Percentiles rank a stretch among this genome's conserved stretches.
phyloP scores from a whole-genome alignment of 2,888 invertebrate genomes.

The Pocota personata region DNA sequence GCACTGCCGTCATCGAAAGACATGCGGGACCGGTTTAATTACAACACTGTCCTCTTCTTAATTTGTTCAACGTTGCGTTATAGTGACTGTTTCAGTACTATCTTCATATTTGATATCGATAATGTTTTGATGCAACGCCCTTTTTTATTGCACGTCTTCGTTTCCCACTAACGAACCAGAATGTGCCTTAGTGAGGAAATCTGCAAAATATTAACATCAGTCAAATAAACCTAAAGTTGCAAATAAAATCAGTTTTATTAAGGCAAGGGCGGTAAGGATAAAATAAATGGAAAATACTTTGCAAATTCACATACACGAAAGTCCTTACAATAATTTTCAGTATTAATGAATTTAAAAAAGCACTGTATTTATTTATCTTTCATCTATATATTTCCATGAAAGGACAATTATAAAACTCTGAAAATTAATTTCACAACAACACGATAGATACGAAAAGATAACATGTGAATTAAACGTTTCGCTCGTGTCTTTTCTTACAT shows the following conservation, averaged over 20 bases:
- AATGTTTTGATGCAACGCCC: background rate
- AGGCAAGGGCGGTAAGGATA: background rate
- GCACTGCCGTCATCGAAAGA: slow-evolving; percentile 76
- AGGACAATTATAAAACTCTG: background rate
- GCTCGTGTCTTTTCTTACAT: background rate
- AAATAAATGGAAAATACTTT: background rate
- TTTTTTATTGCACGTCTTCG: background rate
- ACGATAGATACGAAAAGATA: background rate
- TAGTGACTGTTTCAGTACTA: background rate
- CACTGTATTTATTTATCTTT: background rate
- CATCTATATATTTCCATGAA: background rate
- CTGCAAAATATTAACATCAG: background rate
- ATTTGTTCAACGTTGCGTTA: background rate
- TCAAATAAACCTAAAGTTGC: background rate
- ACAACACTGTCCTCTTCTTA: background rate
- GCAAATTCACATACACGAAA: background rate
- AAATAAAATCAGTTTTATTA: background rate
- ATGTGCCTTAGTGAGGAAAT: background rate
- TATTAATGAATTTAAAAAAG: background rate
- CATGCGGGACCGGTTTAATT: slow-evolving; percentile 63
- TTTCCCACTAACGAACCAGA: background rate
- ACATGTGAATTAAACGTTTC: background rate
- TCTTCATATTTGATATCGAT: background rate
- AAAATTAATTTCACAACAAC: slow-evolving; percentile 4
- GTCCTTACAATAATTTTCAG: background rate